Conservation (phyloP, 2,797 vertebrate genomes). For the Channa striata region DNA sequence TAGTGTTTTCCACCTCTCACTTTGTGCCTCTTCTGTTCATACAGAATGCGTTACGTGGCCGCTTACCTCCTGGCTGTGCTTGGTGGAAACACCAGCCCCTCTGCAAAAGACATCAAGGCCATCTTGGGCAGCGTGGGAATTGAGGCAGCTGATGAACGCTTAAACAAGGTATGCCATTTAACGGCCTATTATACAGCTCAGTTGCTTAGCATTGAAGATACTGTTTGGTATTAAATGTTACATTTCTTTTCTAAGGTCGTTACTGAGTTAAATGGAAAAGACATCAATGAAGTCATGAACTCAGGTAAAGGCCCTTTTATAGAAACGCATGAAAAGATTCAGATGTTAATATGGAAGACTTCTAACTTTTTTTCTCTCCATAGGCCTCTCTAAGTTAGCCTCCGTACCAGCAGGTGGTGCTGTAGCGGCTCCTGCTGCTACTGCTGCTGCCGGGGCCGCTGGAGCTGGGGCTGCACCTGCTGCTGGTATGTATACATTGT, state of each 20-base stretch:
- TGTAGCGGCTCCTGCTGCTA: constrained; percentile 79
- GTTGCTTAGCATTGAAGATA: background rate
- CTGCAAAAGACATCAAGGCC: constrained; percentile 84
- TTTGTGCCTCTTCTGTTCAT: background rate
- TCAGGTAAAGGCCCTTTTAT: constrained; percentile 72
- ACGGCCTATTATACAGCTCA: fast-evolving
- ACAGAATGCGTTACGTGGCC: constrained; percentile 89
- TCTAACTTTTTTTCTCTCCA: background rate
- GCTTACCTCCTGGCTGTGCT: constrained; percentile 88
- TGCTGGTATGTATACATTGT: constrained; percentile 80
- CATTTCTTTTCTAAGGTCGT: constrained; percentile 76
- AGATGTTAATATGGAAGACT: background rate
- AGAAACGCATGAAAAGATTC: background rate
- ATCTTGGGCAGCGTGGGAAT: constrained; percentile 85
- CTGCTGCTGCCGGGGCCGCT: constrained; percentile 70
- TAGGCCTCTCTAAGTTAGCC: constrained; percentile 88
- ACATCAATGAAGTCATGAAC: constrained; percentile 89
- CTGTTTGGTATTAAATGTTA: background rate
- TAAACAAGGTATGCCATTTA: constrained; percentile 75
- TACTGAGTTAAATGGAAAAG: constrained; percentile 86
- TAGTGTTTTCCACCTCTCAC: constrained; percentile 14
- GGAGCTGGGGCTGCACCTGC: constrained; percentile 82
- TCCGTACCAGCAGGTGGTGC: constrained; percentile 89
- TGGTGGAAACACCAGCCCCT: constrained; percentile 84
- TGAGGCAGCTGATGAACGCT: constrained; percentile 84